Evolutionary conservation across 2,888 invertebrate species (phyloP), one percentile per base, ranked within the genome.

Genomic region (Marronus borbonicus): DNA sequence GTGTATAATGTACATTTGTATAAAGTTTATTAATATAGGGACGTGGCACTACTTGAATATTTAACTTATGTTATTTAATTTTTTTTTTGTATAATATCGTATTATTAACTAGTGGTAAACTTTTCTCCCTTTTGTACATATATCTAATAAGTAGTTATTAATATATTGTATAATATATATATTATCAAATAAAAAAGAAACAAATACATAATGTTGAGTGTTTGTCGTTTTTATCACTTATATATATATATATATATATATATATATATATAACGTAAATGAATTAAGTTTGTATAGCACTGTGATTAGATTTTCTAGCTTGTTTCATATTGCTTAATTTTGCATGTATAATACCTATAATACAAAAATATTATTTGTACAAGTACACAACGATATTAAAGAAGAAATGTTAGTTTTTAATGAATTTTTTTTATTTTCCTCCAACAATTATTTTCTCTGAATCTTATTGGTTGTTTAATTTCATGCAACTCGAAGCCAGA

Each of bases 221-320:
- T 85, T 85, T 83, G 83, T 83, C 83, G 84, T 85, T 85, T 84
- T 83, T 84, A 82, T 84, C 83, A 84, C 58, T 84, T 36, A 70
- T 70, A 70, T 24, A 24, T 24, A 24, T 24, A 24, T 24, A 24
- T 1, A 24, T 24, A 24, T 24, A 24, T 24, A 24, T 24, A 24
- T 1, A n/a, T n/a, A 24, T 24, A 24, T 44, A 60, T 74, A 74
- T 60, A 62, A 79, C 79, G 24, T 74, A 80, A 80, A 80, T 76
- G 49, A 76, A 28, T 72, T 80, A 81, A 81, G 80, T 75, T 84
- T 86, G 84, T 85, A 86, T 84, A 86, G 86, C 86, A 87, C 86
- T 87, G 85, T 87, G 86, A 86, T 87, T 86, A 85, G 85, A 85
- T 84, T 81, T 83, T 83, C 83, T 84, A 83, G 84, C 81, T 81